A percentile compares a stretch with the other conserved stretches of the same genome.
These are phyloP conservation scores for Oreochromis grahami DNA, from an alignment of 2,797 vertebrate species.

Conservation along the genomic window DNA sequence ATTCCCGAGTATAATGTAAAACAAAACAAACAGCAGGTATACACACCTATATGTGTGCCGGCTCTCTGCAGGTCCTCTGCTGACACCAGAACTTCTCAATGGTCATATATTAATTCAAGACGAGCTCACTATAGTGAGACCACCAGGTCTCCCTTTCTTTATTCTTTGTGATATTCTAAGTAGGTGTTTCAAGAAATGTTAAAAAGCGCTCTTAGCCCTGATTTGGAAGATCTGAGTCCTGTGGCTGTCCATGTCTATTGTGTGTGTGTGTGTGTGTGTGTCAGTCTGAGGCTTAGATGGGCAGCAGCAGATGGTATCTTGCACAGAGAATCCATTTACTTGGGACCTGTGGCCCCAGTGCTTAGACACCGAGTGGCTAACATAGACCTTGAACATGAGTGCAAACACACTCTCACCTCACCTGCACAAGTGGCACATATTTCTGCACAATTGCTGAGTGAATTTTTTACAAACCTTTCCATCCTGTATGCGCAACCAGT, in stretches of 20 bases:
- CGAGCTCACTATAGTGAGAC: neutral
- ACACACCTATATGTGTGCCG: neutral
- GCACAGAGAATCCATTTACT: slow-evolving; percentile 49
- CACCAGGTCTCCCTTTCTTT: neutral
- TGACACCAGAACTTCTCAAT: neutral
- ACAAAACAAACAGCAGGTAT: neutral
- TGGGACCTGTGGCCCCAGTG: slow-evolving; percentile 22
- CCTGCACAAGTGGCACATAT: neutral
- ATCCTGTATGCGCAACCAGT: neutral
- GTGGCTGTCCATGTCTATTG: neutral
- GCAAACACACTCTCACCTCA: slow-evolving; percentile 13
- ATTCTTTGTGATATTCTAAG: neutral
- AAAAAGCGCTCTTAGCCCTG: neutral
- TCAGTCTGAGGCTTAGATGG: slow-evolving; percentile 47
- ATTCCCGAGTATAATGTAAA: neutral
- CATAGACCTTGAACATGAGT: slow-evolving; percentile 33
- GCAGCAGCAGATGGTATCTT: slow-evolving; percentile 68
- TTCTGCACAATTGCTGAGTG: neutral
- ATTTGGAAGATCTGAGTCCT: neutral
- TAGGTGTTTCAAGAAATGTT: neutral
- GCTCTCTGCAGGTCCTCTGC: neutral
- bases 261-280: neutral
- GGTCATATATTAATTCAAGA: neutral
- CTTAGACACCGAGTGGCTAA: slow-evolving; percentile 11
- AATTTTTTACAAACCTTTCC: neutral